Evolutionary conservation across 2,797 vertebrate genomes (phyloP).

Genomic region (Chaetophractus vellerosus): DNA sequence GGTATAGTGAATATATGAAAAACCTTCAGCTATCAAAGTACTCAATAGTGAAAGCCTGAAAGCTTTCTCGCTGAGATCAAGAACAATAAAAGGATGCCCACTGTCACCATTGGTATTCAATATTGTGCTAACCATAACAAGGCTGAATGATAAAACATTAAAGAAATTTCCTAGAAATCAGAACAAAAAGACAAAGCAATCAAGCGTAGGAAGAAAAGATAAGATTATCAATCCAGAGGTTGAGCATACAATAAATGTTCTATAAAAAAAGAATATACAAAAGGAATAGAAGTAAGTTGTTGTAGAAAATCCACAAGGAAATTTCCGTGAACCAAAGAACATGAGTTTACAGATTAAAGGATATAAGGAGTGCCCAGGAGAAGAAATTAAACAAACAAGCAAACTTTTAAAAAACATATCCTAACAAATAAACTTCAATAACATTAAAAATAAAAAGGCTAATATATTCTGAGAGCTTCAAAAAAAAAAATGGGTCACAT

Average conservation of each 20-base stretch:
- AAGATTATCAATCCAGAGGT: neutral
- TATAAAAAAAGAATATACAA: neutral
- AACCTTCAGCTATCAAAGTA: too few relatives aligned
- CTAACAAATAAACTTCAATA: neutral
- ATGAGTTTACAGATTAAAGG: neutral
- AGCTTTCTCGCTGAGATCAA: too few relatives aligned
- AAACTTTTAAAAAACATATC: neutral
- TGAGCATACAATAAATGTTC: neutral
- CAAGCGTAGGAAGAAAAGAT: neutral
- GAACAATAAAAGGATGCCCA: too few relatives aligned
- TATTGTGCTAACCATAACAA: neutral
- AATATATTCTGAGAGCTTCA: neutral
- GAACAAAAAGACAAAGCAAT: neutral
- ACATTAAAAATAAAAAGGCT: neutral
- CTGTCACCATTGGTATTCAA: neutral
- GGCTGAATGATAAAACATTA: neutral
- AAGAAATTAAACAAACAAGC: neutral
- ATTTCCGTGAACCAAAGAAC: constrained; percentile 15
- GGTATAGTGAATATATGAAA: too few relatives aligned
- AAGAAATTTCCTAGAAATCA: neutral
- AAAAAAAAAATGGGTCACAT: neutral
- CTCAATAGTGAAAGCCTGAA: too few relatives aligned
- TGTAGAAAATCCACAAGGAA: neutral
- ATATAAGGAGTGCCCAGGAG: neutral
- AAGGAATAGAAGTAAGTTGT: neutral